phyloP scores from a whole-genome alignment of 2,797 vertebrate genomes.

The Notamacropus eugenii region DNA sequence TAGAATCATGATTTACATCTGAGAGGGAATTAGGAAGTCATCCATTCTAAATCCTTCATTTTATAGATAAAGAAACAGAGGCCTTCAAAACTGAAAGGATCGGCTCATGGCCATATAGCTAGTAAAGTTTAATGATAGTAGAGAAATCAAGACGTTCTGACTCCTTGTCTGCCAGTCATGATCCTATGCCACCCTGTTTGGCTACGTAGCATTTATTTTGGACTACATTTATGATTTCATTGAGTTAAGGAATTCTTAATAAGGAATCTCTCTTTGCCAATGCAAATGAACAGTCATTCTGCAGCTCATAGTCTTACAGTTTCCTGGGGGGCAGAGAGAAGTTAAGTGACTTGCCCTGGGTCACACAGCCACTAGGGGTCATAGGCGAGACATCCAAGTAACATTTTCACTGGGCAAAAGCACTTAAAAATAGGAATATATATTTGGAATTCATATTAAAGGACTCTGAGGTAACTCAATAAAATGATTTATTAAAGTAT shows the following conservation, averaged over 20 bases:
- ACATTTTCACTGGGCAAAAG: background rate
- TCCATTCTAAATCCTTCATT: background rate
- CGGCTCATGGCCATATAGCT: background rate
- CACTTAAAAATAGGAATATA: background rate
- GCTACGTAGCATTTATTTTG: background rate
- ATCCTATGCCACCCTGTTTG: background rate
- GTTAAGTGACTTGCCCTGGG: background rate
- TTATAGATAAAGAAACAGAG: background rate
- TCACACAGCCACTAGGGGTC: background rate
- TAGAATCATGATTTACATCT: background rate
- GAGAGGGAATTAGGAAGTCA: background rate
- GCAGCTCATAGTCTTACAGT: background rate
- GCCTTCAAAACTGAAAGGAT: background rate
- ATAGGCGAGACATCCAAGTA: background rate
- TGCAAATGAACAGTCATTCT: background rate
- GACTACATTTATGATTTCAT: background rate
- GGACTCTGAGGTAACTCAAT: background rate
- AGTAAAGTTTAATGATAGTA: background rate
- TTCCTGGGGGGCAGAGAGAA: background rate
- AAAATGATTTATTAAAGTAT: constrained; percentile 36
- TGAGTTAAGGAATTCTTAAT: background rate
- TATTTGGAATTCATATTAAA: constrained; percentile 11
- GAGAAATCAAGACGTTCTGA: background rate
- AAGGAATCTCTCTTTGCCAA: background rate
- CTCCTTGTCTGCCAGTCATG: background rate